Evolutionary conservation across 2,113 vertebrate genomes (phyloP).

Genomic region (Anarhynchus alexandrinus): DNA sequence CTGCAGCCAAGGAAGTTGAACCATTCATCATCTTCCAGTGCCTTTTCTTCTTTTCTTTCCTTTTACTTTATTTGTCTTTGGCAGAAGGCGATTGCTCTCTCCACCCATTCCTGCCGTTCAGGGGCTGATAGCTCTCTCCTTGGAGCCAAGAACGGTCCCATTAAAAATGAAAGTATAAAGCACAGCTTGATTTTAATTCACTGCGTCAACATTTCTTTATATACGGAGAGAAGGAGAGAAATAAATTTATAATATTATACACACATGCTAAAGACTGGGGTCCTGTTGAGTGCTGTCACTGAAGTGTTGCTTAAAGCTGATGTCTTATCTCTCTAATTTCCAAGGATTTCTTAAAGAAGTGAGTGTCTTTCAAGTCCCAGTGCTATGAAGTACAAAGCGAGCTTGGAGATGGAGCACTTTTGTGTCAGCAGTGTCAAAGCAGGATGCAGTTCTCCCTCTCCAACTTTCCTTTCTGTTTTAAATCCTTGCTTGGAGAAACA

Average conservation of each 20-base stretch:
- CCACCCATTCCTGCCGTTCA: background rate
- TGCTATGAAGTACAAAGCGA: background rate
- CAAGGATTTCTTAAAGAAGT: background rate
- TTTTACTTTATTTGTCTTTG: background rate
- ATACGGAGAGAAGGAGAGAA: background rate
- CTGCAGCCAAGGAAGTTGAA: background rate
- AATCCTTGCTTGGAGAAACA: background rate
- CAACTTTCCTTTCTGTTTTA: background rate
- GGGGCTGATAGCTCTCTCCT: background rate
- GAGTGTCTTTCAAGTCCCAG: constrained; percentile 1
- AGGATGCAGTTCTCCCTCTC: background rate
- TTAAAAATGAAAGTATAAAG: background rate
- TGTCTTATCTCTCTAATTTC: background rate
- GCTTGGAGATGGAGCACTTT: background rate
- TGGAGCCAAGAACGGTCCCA: background rate
- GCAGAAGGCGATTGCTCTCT: background rate
- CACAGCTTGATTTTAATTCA: constrained; percentile 7
- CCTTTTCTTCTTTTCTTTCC: background rate
- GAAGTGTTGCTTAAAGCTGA: background rate
- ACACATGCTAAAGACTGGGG: background rate
- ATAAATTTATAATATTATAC: background rate
- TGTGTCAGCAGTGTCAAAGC: background rate
- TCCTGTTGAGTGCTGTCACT: background rate
- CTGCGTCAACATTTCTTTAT: background rate
- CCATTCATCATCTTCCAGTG: background rate